Evolutionary conservation across 2,797 vertebrate species (phyloP).

Genomic region (Epinephelus malabaricus): DNA sequence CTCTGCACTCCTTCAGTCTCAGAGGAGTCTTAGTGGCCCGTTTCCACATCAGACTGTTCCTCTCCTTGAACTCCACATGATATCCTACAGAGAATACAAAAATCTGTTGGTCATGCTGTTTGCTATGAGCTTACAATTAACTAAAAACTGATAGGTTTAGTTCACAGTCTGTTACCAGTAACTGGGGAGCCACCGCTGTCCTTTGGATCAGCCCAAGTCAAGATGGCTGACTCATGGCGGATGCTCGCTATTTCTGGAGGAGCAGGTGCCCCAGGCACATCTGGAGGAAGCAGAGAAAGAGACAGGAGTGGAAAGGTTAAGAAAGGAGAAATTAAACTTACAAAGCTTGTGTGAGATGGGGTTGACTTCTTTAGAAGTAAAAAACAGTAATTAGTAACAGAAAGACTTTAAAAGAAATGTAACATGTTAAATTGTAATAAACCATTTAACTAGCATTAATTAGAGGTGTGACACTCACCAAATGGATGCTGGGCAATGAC

Average conservation of each 20-base stretch:
- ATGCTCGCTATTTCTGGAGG: conserved; percentile 93
- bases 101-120: not conserved
- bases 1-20: conserved; percentile 96
- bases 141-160: not conserved
- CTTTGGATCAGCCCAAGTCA: conserved; percentile 95
- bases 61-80: conserved; percentile 97
- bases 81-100: conserved; percentile 87
- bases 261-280: conserved; percentile 96
- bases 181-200: conserved; percentile 96
- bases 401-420: not conserved
- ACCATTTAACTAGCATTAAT: not conserved
- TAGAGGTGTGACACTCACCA: conserved; percentile 86
- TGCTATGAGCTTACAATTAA: not conserved
- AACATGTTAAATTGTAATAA: not conserved
- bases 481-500: conserved; percentile 97
- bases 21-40: conserved; percentile 93
- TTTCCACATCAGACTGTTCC: conserved; percentile 98
- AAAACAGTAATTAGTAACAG: not conserved
- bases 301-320: not conserved
- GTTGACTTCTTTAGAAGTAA: not conserved
- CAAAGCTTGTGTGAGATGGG: no score
- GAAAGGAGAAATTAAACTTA: not conserved
- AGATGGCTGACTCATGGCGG: conserved; percentile 93
- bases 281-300: conserved; percentile 75
- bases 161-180: conserved; percentile 87